Evolutionary conservation across 2,113 vertebrate genomes (phyloP).

Genomic region (Parus major): DNA sequence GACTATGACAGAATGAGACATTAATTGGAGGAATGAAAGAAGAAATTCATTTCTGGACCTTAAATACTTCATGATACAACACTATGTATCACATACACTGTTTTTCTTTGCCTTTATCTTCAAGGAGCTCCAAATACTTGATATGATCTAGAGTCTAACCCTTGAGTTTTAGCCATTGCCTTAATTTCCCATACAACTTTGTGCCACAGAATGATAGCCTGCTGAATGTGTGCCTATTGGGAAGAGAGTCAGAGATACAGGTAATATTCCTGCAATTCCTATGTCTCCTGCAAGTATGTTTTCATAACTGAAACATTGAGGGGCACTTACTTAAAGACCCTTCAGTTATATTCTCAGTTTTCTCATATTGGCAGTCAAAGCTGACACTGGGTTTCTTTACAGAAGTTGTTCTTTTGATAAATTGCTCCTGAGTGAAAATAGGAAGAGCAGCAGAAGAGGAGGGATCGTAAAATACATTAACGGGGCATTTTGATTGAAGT

Average conservation of each 20-base stretch:
- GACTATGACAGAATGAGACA: background rate
- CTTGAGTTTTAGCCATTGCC: background rate
- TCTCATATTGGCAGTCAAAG: background rate
- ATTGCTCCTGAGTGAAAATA: background rate
- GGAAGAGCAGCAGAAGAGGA: background rate
- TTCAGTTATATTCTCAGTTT: background rate
- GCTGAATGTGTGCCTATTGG: background rate
- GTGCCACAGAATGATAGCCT: background rate
- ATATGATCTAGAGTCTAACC: background rate
- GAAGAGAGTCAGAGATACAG: background rate
- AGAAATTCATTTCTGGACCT: background rate
- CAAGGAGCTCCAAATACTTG: background rate
- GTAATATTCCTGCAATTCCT: background rate
- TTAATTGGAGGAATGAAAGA: background rate
- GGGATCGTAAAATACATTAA: background rate
- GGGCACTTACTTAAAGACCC: background rate
- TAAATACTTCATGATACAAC: background rate
- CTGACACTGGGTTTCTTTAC: background rate
- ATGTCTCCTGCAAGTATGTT: background rate
- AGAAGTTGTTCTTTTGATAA: background rate
- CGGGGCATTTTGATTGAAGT: background rate
- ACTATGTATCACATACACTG: background rate
- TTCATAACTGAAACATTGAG: background rate
- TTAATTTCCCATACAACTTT: background rate
- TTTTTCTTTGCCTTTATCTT: background rate